These are phyloP conservation scores for Cryptoleucopteryx plumbea DNA, from an alignment of 2,113 vertebrate genomes.

Conservation along the genomic window DNA sequence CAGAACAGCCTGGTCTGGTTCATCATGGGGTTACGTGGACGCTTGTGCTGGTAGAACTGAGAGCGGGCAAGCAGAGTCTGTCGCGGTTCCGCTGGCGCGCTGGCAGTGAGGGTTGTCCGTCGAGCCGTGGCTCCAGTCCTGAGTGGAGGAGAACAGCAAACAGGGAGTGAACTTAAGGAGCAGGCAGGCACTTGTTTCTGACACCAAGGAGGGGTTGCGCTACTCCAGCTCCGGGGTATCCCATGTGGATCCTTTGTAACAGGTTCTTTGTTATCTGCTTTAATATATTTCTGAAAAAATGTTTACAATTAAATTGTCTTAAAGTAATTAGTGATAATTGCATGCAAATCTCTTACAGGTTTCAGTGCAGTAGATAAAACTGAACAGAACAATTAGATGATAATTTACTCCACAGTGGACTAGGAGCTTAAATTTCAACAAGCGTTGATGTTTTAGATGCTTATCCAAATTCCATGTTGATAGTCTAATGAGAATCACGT, in stretches of 20 bases:
- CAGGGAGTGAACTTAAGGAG: not conserved
- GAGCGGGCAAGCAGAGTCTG: not conserved
- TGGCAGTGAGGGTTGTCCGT: rapidly evolving
- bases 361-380: not conserved
- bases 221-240: not conserved
- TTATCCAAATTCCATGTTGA: not conserved
- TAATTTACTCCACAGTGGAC: not conserved
- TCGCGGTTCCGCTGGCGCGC: rapidly evolving
- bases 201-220: not conserved
- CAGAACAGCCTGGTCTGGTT: not conserved
- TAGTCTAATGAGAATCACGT: not conserved
- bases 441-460: not conserved
- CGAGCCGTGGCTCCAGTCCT: not conserved
- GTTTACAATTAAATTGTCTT: not conserved
- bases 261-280: not conserved
- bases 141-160: not conserved
- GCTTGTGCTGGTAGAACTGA: not conserved
- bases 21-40: rapidly evolving
- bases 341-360: not conserved
- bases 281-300: not conserved
- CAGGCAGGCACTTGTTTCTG: not conserved
- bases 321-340: not conserved
- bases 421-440: not conserved
- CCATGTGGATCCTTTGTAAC: not conserved
- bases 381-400: not conserved